These are phyloP conservation scores for Gorilla gorilla DNA, from an alignment of 2,113 vertebrate species.

Conservation along the genomic window DNA sequence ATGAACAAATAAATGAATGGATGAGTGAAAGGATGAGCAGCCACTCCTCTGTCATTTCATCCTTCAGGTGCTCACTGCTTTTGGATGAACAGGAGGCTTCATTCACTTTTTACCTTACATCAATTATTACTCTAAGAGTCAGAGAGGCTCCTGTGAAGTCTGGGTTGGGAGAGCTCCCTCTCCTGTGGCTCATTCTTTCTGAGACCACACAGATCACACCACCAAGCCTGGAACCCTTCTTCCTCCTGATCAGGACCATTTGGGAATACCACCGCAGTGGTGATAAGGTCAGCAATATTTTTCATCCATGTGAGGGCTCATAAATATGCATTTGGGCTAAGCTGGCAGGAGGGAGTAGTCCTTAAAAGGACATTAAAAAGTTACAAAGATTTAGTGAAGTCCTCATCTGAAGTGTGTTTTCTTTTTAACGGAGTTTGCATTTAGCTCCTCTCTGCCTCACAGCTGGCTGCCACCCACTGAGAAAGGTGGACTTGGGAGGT, in stretches of 20 bases:
- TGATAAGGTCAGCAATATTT: neutral
- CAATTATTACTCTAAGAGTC: neutral
- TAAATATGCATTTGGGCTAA: neutral
- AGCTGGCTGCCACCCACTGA: neutral
- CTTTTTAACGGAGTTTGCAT: neutral
- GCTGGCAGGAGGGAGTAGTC: neutral
- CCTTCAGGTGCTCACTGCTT: neutral
- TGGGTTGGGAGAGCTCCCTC: neutral
- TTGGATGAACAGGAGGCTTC: neutral
- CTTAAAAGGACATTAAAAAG: neutral
- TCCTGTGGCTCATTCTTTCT: neutral
- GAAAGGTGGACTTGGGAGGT: neutral
- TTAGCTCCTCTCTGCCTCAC: neutral
- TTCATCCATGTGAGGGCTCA: neutral
- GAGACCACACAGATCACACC: neutral
- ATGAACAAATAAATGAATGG: neutral
- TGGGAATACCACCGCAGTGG: neutral
- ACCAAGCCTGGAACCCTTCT: neutral
- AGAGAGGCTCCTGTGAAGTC: neutral
- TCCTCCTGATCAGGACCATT: neutral
- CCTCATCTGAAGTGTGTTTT: neutral
- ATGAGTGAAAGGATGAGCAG: neutral
- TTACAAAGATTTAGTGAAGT: neutral
- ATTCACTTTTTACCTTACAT: neutral
- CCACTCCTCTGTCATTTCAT: neutral